phyloP scores from a whole-genome alignment of 2,888 invertebrate species.

The Prostheceraeus crozeri region DNA sequence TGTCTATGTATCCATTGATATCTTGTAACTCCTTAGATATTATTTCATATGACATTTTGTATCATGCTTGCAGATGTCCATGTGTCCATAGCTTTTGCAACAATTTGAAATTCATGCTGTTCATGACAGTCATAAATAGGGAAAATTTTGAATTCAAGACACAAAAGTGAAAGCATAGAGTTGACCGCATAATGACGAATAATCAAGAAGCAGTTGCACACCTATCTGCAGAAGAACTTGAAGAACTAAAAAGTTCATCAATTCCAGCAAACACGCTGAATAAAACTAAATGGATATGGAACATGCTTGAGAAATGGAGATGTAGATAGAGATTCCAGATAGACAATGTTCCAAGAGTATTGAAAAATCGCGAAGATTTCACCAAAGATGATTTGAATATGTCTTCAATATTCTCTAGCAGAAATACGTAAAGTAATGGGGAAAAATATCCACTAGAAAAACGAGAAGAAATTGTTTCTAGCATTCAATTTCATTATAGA shows the following conservation, averaged over 20 bases:
- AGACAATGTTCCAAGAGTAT: conserved; percentile 3
- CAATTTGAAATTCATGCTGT: no score
- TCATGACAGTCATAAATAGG: no score
- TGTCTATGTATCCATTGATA: no score
- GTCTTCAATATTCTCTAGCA: conserved; percentile 23
- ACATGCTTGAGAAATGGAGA: conserved; percentile 24
- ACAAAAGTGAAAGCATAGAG: no score
- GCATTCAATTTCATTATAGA: neutral
- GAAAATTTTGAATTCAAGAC: no score
- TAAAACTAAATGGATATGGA: conserved; percentile 13
- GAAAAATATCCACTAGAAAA: conserved; percentile 16
- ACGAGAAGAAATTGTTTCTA: conserved; percentile 8
- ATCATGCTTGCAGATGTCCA: no score
- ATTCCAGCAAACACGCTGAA: conserved; percentile 19
- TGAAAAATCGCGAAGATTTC: conserved; percentile 1
- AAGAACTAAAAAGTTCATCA: conserved; percentile 8
- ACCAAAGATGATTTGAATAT: conserved; percentile 25
- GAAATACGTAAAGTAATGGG: conserved; percentile 20
- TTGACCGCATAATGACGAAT: no score
- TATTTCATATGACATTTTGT: no score
- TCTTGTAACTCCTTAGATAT: no score
- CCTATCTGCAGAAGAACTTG: conserved; percentile 11
- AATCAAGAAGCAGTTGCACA: no score
- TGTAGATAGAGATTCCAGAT: neutral
- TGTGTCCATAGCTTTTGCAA: no score